These are phyloP conservation scores for Poecilia latipinna DNA, from an alignment of 2,113 vertebrate genomes.

Conservation along the genomic window DNA sequence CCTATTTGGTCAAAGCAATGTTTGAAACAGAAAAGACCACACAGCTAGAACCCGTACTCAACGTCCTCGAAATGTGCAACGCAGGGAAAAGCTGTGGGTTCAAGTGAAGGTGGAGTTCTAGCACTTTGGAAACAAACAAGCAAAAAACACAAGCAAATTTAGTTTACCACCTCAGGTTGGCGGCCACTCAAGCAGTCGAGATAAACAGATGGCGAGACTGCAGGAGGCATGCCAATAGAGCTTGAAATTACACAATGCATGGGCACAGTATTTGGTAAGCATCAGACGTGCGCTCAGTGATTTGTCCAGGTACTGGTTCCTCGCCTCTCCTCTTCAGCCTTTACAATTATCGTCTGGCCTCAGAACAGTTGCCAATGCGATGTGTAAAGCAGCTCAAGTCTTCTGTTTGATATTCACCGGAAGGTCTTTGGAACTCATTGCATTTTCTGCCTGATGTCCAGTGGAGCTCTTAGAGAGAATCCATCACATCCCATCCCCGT, in stretches of 20 bases:
- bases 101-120: background rate
- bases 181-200: conserved; percentile 36
- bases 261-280: conserved; percentile 50
- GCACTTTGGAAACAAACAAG: conserved; percentile 17
- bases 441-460: conserved; percentile 71
- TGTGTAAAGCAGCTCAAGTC: conserved; percentile 51
- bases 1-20: too few species aligned
- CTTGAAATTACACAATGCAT: conserved; percentile 17
- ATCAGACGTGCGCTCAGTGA: conserved; percentile 38
- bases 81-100: background rate
- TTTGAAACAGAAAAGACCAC: too few species aligned
- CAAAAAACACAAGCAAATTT: conserved; percentile 12
- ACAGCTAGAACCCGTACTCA: background rate
- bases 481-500: conserved; percentile 47
- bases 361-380: conserved; percentile 55
- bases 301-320: conserved; percentile 51
- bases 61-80: background rate
- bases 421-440: conserved; percentile 66
- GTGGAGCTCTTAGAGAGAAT: conserved; percentile 55
- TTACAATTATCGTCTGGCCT: conserved; percentile 57
- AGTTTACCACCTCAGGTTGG: conserved; percentile 29
- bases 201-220: conserved; percentile 24
- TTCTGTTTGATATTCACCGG: conserved; percentile 68
- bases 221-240: conserved; percentile 28
- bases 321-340: conserved; percentile 44